Percentiles rank a stretch among this genome's conserved stretches.
Evolutionary conservation across 2,888 invertebrate species (phyloP).

Genomic region (Subacronicta megacephala): DNA sequence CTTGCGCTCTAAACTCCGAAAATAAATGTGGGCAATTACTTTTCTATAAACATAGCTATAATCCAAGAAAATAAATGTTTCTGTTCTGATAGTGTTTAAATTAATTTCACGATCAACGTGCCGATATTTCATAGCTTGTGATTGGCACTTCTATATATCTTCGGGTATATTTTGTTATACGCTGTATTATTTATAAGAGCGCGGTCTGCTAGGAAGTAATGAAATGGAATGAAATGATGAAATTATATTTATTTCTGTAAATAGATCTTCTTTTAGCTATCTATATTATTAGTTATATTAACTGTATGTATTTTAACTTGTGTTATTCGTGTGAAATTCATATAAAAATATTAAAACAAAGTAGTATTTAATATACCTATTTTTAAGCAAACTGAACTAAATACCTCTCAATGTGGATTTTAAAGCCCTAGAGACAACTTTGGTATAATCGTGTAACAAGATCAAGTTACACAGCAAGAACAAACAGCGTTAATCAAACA

Average conservation of each 20-base stretch:
- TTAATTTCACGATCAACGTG: conserved; percentile 38
- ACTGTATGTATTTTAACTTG: no score
- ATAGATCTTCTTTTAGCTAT: no score
- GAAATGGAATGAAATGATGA: no score
- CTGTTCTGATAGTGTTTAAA: conserved; percentile 49
- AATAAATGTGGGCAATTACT: conserved; percentile 56
- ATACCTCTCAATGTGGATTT: background rate
- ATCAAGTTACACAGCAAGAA: conserved; percentile 5
- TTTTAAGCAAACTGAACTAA: no score
- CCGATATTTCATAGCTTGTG: conserved; percentile 45
- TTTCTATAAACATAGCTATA: conserved; percentile 52
- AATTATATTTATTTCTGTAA: no score
- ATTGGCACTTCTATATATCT: conserved; percentile 51
- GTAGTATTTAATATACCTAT: no score
- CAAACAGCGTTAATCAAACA: conserved; percentile 19
- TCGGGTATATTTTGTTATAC: conserved; percentile 24
- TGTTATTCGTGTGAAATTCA: no score
- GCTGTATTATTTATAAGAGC: conserved; percentile 27
- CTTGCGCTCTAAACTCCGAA: conserved; percentile 30
- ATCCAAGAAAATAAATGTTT: conserved; percentile 38
- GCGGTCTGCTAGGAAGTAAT: background rate
- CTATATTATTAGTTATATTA: no score
- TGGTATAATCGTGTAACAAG: conserved; percentile 12
- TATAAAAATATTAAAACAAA: no score
- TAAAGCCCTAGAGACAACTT: conserved; percentile 14